Conservation (phyloP, 1,140 invertebrate genomes). For the Bicyclus anynana region DNA sequence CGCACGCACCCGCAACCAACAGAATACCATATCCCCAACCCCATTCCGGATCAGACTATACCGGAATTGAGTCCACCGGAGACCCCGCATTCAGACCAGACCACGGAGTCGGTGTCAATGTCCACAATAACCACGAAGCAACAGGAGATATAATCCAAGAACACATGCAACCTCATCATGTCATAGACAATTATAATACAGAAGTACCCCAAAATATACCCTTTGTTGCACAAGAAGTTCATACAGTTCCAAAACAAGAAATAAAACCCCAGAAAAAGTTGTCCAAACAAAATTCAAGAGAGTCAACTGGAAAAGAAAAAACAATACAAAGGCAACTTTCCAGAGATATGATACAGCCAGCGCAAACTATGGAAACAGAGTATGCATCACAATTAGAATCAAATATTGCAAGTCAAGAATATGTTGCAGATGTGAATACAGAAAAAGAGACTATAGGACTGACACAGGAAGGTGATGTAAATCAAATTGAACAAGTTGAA, state of each 20-base stretch:
- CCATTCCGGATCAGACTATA: slow-evolving; percentile 57
- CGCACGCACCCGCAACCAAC: slow-evolving; percentile 52
- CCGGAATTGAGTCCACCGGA: slow-evolving; percentile 62
- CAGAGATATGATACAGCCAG: slow-evolving; percentile 5
- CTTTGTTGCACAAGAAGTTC: not conserved
- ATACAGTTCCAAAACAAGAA: slow-evolving; percentile 8
- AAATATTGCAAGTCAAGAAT: slow-evolving; percentile 8
- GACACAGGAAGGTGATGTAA: slow-evolving; percentile 16
- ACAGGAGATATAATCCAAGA: slow-evolving; percentile 10
- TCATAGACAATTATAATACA: not conserved
- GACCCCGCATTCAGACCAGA: slow-evolving; percentile 43
- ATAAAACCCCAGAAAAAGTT: slow-evolving; percentile 10
- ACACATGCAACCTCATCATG: not conserved
- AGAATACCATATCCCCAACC: slow-evolving; percentile 48
- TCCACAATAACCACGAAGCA: slow-evolving; percentile 23
- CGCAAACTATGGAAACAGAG: not conserved
- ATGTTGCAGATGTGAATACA: slow-evolving; percentile 7
- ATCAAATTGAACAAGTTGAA: slow-evolving; percentile 15
- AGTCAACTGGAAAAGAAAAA: slow-evolving; percentile 11
- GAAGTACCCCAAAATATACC: slow-evolving; percentile 1
- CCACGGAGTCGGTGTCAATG: slow-evolving; percentile 24
- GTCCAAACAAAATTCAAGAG: slow-evolving; percentile 23
- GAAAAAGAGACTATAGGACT: slow-evolving; percentile 16
- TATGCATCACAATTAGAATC: not conserved
- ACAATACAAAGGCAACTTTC: slow-evolving; percentile 14